Evolutionary conservation across 2,888 invertebrate genomes (phyloP).

Genomic region (Cylloceria caligata): DNA sequence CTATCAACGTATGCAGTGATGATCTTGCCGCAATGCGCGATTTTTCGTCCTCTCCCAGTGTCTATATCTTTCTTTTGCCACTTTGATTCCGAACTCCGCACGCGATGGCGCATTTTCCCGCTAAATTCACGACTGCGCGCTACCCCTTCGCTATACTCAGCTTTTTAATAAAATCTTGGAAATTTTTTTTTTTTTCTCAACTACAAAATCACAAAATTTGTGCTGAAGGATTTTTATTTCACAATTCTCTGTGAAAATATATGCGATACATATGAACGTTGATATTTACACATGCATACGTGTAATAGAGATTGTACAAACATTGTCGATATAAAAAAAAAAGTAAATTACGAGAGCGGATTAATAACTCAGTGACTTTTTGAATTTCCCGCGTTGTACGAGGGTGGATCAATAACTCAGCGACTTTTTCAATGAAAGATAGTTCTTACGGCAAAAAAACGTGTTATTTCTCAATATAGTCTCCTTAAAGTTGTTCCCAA

Average conservation of each 20-base stretch:
- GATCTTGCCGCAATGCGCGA: slow-evolving; percentile 63
- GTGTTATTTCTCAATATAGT: too few species aligned
- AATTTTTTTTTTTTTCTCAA: too few species aligned
- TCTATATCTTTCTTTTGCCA: slow-evolving; percentile 23
- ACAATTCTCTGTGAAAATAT: slow-evolving; percentile 51
- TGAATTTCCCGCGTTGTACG: too few species aligned
- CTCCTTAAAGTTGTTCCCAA: too few species aligned
- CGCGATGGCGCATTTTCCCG: slow-evolving; percentile 63
- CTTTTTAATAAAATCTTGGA: background rate
- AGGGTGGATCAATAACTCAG: too few species aligned
- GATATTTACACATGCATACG: slow-evolving; percentile 20
- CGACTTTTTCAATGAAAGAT: too few species aligned
- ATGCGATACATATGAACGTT: slow-evolving; percentile 32
- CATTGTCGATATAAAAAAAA: slow-evolving; percentile 50
- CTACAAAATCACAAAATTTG: slow-evolving; percentile 1
- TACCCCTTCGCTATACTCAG: background rate
- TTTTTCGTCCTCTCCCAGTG: slow-evolving; percentile 41
- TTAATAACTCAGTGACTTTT: too few species aligned
- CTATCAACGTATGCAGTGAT: slow-evolving; percentile 5
- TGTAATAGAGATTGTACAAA: slow-evolving; percentile 18
- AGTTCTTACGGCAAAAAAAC: too few species aligned
- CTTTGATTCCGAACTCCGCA: slow-evolving; percentile 8
- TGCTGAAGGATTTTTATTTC: slow-evolving; percentile 20
- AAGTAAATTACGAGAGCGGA: slow-evolving; percentile 59
- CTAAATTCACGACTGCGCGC: slow-evolving; percentile 66